Evolutionary conservation across 2,797 vertebrate species (phyloP).

Genomic region (Leptodactylus fallax): DNA sequence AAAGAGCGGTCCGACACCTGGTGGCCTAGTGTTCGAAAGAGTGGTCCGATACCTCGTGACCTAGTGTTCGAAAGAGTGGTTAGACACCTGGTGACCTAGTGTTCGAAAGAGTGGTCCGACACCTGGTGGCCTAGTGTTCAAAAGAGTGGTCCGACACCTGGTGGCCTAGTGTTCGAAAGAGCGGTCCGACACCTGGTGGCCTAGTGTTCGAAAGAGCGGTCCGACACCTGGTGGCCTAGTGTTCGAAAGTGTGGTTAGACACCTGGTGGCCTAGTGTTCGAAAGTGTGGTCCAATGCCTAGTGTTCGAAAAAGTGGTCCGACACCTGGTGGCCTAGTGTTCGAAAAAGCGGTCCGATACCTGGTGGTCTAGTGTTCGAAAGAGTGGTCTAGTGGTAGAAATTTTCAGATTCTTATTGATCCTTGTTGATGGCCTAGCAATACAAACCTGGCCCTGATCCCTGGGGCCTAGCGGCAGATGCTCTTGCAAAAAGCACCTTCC

Average conservation of each 20-base stretch:
- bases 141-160: neutral
- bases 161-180: neutral
- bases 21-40: neutral
- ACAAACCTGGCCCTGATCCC: no score
- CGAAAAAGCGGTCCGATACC: neutral
- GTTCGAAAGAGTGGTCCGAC: neutral
- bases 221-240: neutral
- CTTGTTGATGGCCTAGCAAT: no score
- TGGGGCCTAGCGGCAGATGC: no score
- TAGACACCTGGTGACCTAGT: neutral
- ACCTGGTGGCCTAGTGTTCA: neutral
- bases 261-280: neutral
- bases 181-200: neutral
- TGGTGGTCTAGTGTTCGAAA: neutral
- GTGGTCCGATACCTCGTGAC: neutral
- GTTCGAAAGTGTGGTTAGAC: neutral
- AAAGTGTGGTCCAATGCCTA: neutral
- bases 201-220: neutral
- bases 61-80: neutral
- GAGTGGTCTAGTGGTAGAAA: neutral
- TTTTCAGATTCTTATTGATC: neutral
- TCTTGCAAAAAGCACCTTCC: neutral
- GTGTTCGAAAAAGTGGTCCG: neutral
- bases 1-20: neutral
- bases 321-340: neutral